Conservation (phyloP, 2,888 invertebrate genomes). For the Chironomus tentans region DNA sequence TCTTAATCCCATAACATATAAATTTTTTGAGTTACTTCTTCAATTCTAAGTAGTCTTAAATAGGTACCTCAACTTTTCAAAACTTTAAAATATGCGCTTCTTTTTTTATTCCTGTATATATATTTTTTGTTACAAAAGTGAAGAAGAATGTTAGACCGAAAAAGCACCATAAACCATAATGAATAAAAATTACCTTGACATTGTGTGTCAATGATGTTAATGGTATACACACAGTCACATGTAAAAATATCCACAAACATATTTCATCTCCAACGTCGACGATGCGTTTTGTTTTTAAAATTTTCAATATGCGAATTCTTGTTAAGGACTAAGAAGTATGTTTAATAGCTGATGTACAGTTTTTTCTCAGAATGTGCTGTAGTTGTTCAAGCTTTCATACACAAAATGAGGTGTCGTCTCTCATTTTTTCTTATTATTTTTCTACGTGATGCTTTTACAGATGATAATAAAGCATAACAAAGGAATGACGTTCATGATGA, state of each 20-base stretch:
- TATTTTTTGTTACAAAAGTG: too few relatives aligned
- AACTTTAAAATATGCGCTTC: too few relatives aligned
- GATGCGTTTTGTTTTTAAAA: not conserved
- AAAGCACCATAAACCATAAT: not conserved
- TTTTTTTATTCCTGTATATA: too few relatives aligned
- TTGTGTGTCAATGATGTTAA: not conserved
- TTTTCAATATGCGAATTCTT: not conserved
- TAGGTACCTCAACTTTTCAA: too few relatives aligned
- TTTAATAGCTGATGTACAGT: not conserved
- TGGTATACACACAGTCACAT: not conserved
- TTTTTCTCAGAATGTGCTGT: not conserved
- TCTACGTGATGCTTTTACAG: not conserved
- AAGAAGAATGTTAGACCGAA: not conserved
- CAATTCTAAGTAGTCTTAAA: too few relatives aligned
- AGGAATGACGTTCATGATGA: not conserved
- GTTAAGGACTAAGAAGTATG: not conserved
- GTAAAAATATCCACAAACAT: not conserved
- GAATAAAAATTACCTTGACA: constrained; percentile 2
- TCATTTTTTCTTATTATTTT: not conserved
- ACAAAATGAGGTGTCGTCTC: not conserved
- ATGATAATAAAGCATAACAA: not conserved
- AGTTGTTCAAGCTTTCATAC: not conserved
- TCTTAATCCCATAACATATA: too few relatives aligned
- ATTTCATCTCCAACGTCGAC: not conserved
- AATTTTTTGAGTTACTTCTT: too few relatives aligned